A percentile compares a stretch with the other conserved stretches of the same genome.
These are phyloP conservation scores for Caenorhabditis sp. DNA, from an alignment of 2,888 invertebrate genomes.

Conservation along the genomic window DNA sequence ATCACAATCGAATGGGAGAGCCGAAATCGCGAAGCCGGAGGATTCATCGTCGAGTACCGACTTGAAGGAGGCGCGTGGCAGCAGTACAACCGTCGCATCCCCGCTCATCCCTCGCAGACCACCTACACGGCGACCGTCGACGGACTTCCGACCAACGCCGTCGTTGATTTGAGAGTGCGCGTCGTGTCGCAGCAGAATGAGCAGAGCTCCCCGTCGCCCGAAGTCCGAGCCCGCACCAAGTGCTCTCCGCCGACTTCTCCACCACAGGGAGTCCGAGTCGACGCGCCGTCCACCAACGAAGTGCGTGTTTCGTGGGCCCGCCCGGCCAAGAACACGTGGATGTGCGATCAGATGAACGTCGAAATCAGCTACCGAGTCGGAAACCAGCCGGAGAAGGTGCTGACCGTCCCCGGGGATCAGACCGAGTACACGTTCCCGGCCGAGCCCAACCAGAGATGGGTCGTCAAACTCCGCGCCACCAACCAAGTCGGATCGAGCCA, in stretches of 20 bases:
- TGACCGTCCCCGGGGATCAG: conserved; percentile 75
- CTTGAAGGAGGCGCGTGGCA: conserved; percentile 77
- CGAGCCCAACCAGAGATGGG: conserved; percentile 78
- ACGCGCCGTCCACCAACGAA: conserved; percentile 77
- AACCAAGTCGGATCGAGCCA: conserved; percentile 69
- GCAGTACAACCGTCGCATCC: conserved; percentile 71
- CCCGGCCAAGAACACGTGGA: conserved; percentile 78
- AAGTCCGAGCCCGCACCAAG: conserved; percentile 77
- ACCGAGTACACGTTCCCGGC: conserved; percentile 78
- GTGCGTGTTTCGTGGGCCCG: conserved; percentile 76
- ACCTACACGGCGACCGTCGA: conserved; percentile 74
- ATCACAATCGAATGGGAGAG: conserved; percentile 78
- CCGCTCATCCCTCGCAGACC: conserved; percentile 71
- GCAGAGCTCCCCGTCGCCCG: conserved; percentile 77
- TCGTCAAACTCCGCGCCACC: conserved; percentile 71
- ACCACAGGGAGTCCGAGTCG: conserved; percentile 74
- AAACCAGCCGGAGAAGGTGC: conserved; percentile 71
- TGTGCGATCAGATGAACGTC: conserved; percentile 78
- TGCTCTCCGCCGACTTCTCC: conserved; percentile 77
- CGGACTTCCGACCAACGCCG: conserved; percentile 77
- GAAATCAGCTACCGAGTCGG: conserved; percentile 78
- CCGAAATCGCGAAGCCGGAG: conserved; percentile 68
- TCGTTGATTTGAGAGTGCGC: conserved; percentile 76
- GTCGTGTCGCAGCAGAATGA: conserved; percentile 74
- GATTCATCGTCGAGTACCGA: conserved; percentile 77